Conservation (phyloP, 2,113 vertebrate genomes). For the Ochotona princeps region DNA sequence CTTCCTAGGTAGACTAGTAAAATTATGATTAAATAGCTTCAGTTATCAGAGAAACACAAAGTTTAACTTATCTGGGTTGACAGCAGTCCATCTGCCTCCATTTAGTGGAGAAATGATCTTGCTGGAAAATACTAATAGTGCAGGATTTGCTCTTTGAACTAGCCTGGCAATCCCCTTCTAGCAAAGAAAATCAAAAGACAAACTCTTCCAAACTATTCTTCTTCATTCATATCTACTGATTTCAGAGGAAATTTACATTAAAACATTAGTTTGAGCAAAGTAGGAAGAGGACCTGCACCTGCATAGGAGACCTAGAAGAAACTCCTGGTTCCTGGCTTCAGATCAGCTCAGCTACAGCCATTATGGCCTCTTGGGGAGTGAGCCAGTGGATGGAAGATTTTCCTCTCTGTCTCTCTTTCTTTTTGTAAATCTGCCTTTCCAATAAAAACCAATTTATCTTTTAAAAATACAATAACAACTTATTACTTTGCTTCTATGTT, state of each 20-base stretch:
- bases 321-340: too few relatives aligned
- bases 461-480: not conserved
- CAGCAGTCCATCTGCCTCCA: not conserved
- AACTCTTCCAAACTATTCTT: not conserved
- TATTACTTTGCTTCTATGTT: not conserved
- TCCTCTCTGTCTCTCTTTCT: too few relatives aligned
- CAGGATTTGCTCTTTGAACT: constrained; percentile 52
- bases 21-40: constrained; percentile 54
- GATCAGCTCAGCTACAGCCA: too few relatives aligned
- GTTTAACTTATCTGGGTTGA: constrained; percentile 58
- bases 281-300: not conserved
- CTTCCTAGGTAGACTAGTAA: constrained; percentile 67
- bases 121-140: constrained; percentile 42
- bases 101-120: constrained; percentile 61
- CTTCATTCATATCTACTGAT: constrained; percentile 1
- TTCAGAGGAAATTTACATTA: constrained; percentile 14
- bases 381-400: too few relatives aligned
- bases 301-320: too few relatives aligned
- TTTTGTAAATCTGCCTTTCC: too few relatives aligned
- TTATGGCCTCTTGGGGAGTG: too few relatives aligned
- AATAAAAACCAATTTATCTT: too few relatives aligned
- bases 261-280: not conserved
- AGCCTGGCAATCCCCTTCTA: not conserved
- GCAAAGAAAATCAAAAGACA: constrained; percentile 24
- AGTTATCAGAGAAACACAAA: constrained; percentile 64